These are phyloP conservation scores for Clarias platycephalus DNA, from an alignment of 2,797 vertebrate species.

Conservation along the genomic window DNA sequence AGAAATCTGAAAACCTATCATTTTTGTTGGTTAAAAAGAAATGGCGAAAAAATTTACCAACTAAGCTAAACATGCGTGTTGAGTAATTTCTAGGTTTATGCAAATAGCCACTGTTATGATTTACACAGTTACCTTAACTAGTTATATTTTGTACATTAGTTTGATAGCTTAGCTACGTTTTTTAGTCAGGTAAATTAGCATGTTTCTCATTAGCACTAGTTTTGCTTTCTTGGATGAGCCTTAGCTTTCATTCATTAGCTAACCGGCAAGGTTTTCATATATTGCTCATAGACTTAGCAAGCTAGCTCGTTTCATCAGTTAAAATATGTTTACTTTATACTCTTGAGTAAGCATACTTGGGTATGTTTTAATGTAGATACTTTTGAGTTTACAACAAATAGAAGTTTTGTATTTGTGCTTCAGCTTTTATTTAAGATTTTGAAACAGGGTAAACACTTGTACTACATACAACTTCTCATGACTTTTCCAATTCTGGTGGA, in stretches of 20 bases:
- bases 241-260: background rate
- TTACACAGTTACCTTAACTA: background rate
- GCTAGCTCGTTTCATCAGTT: background rate
- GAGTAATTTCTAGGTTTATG: background rate
- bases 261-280: no score
- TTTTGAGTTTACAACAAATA: background rate
- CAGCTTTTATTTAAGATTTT: background rate
- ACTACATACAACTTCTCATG: background rate
- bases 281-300: background rate
- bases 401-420: background rate
- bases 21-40: background rate
- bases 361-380: background rate
- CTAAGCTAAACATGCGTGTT: background rate
- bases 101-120: background rate
- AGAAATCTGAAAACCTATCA: background rate
- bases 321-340: background rate
- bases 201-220: background rate
- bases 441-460: background rate
- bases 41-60: background rate
- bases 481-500: background rate
- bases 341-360: background rate
- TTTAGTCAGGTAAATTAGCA: background rate
- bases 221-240: background rate
- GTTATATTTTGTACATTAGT: background rate
- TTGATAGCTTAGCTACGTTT: background rate